Percentiles rank a stretch among this genome's conserved stretches.
Conservation (phyloP, 2,797 vertebrate genomes). For the Carduelis carduelis region DNA sequence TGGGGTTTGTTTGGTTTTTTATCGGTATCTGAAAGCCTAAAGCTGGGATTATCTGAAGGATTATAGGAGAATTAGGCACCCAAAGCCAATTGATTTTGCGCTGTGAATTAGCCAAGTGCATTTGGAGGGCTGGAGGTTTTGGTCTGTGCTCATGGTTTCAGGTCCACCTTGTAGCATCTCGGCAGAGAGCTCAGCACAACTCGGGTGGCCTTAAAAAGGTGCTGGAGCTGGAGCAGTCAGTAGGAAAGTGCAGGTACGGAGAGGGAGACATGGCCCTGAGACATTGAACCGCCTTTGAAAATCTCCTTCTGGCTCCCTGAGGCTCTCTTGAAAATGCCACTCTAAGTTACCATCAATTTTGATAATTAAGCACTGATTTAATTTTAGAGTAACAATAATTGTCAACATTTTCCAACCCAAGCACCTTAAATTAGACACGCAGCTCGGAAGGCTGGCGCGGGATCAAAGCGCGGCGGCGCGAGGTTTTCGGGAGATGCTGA, state of each 20-base stretch:
- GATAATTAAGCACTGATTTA: slow-evolving; percentile 63
- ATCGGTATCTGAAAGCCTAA: background rate
- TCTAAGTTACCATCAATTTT: slow-evolving; percentile 48
- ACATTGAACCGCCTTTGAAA: slow-evolving; percentile 37
- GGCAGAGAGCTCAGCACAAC: background rate
- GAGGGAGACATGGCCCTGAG: slow-evolving; percentile 17
- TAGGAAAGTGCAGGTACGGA: background rate
- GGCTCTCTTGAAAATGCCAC: slow-evolving; percentile 46
- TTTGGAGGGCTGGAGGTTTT: background rate
- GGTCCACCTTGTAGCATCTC: background rate
- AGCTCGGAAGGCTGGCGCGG: background rate
- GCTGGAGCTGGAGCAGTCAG: background rate
- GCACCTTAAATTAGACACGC: slow-evolving; percentile 45
- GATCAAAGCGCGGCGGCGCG: slow-evolving; percentile 3
- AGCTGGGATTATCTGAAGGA: slow-evolving; percentile 53
- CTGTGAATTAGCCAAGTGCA: slow-evolving; percentile 24
- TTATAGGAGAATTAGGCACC: slow-evolving; percentile 52
- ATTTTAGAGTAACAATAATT: slow-evolving; percentile 63
- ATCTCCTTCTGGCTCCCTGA: slow-evolving; percentile 9
- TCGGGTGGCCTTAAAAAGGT: background rate
- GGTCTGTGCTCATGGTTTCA: background rate
- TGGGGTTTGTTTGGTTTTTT: background rate
- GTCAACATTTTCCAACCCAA: slow-evolving; percentile 57
- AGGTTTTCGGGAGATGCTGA: background rate
- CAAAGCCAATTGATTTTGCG: slow-evolving; percentile 50